These are phyloP conservation scores for Buphagus erythrorhynchus DNA, from an alignment of 2,797 vertebrate genomes.

Conservation along the genomic window DNA sequence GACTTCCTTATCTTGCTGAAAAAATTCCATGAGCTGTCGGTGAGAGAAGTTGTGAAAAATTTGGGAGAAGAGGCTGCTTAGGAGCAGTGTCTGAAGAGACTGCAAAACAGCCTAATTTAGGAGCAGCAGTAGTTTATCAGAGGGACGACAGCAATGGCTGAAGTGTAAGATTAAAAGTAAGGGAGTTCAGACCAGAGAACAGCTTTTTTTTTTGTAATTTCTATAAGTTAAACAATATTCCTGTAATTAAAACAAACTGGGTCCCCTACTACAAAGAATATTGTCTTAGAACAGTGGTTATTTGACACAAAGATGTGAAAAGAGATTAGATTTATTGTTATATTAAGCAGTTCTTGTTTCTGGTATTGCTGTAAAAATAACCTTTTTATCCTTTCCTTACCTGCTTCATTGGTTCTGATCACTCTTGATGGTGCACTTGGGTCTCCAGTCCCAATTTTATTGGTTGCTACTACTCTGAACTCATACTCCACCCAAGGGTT, in stretches of 20 bases:
- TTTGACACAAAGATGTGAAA: background rate
- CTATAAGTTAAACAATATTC: background rate
- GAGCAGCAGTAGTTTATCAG: background rate
- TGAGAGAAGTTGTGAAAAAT: background rate
- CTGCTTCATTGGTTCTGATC: constrained; percentile 94
- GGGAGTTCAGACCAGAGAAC: background rate
- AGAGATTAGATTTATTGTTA: background rate
- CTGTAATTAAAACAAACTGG: background rate
- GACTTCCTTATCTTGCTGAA: background rate
- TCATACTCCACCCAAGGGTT: constrained; percentile 99
- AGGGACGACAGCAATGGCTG: background rate
- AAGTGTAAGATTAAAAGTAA: background rate
- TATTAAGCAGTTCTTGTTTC: background rate
- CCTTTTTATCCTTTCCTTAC: constrained; percentile 70
- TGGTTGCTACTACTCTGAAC: constrained; percentile 95
- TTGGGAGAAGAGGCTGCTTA: background rate
- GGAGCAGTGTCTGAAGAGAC: background rate
- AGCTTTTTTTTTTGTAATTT: background rate
- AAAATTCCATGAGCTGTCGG: background rate
- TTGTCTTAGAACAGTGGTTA: background rate
- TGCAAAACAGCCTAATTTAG: background rate
- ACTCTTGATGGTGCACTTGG: constrained; percentile 90
- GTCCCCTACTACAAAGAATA: background rate
- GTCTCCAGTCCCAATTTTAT: constrained; percentile 93
- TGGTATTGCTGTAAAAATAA: background rate